These are phyloP conservation scores for Corythoichthys haematopterus DNA, from an alignment of 2,113 vertebrate genomes.

Conservation along the genomic window DNA sequence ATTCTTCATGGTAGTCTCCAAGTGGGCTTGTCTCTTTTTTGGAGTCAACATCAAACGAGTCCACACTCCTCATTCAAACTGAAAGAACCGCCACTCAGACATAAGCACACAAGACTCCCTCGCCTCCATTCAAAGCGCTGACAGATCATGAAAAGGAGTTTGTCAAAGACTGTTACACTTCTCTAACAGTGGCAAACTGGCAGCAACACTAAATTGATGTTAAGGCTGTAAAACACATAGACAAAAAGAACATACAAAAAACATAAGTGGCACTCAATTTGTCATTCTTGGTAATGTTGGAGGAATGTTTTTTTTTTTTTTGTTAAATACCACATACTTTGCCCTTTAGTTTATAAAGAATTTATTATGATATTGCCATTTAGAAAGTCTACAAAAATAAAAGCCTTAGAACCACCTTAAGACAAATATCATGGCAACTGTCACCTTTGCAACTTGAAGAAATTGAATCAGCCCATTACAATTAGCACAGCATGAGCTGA, in stretches of 20 bases:
- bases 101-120: slow-evolving; percentile 24
- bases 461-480: slow-evolving; percentile 77
- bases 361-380: slow-evolving; percentile 24
- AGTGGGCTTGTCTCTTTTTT: slow-evolving; percentile 12
- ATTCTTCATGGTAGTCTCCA: slow-evolving; percentile 25
- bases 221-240: slow-evolving; percentile 2
- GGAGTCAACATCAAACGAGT: slow-evolving; percentile 30
- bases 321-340: not conserved
- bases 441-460: slow-evolving; percentile 77
- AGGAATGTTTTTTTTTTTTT: slow-evolving; percentile 2
- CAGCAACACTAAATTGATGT: slow-evolving; percentile 15
- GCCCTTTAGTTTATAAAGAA: slow-evolving; percentile 30
- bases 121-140: slow-evolving; percentile 26
- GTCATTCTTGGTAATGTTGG: not conserved
- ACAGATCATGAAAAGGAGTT: slow-evolving; percentile 41
- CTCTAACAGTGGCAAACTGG: slow-evolving; percentile 19
- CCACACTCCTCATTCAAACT: slow-evolving; percentile 22
- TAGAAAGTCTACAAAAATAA: slow-evolving; percentile 45
- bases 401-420: slow-evolving; percentile 70
- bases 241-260: slow-evolving; percentile 12
- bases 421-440: slow-evolving; percentile 69
- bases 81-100: slow-evolving; percentile 23
- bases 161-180: slow-evolving; percentile 44
- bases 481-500: slow-evolving; percentile 77
- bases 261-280: slow-evolving; percentile 10